phyloP scores from a whole-genome alignment of 2,888 invertebrate species.

The Gymnoscelis rufifasciata region DNA sequence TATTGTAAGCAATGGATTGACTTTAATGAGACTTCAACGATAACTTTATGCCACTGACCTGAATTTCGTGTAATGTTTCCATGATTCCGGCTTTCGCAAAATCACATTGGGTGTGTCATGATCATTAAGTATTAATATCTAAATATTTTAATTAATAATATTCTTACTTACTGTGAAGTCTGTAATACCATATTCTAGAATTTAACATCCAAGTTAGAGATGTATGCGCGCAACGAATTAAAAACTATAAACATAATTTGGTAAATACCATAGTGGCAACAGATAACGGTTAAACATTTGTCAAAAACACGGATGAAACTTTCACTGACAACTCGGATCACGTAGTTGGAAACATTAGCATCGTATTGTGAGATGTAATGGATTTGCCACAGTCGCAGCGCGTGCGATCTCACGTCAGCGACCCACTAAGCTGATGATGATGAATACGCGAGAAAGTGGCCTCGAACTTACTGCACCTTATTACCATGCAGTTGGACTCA shows the following conservation, averaged over 20 bases:
- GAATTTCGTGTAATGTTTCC: slow-evolving; percentile 6
- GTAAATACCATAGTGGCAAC: slow-evolving; percentile 15
- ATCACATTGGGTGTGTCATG: background rate
- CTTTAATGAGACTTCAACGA: slow-evolving; percentile 8
- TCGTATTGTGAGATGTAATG: slow-evolving; percentile 52
- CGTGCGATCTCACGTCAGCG: slow-evolving; percentile 42
- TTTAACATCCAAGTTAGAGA: too few species aligned
- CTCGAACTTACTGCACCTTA: slow-evolving; percentile 24
- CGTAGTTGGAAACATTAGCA: slow-evolving; percentile 49
- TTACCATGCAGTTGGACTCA: slow-evolving; percentile 19
- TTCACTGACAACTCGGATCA: slow-evolving; percentile 58
- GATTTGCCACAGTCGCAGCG: slow-evolving; percentile 45
- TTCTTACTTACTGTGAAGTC: too few species aligned
- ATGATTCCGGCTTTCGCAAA: slow-evolving; percentile 5
- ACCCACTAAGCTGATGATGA: slow-evolving; percentile 65
- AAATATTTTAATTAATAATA: too few species aligned
- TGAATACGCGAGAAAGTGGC: slow-evolving; percentile 65
- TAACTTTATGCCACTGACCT: slow-evolving; percentile 8
- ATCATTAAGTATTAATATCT: too few species aligned
- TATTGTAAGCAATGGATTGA: slow-evolving; percentile 10
- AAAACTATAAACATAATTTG: slow-evolving; percentile 16
- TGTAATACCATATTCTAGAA: too few species aligned
- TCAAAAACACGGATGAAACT: slow-evolving; percentile 54
- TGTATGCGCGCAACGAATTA: too few species aligned
- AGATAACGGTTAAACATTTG: slow-evolving; percentile 46